These are phyloP conservation scores for Cathartes aura DNA, from an alignment of 2,113 vertebrate species.

Conservation along the genomic window DNA sequence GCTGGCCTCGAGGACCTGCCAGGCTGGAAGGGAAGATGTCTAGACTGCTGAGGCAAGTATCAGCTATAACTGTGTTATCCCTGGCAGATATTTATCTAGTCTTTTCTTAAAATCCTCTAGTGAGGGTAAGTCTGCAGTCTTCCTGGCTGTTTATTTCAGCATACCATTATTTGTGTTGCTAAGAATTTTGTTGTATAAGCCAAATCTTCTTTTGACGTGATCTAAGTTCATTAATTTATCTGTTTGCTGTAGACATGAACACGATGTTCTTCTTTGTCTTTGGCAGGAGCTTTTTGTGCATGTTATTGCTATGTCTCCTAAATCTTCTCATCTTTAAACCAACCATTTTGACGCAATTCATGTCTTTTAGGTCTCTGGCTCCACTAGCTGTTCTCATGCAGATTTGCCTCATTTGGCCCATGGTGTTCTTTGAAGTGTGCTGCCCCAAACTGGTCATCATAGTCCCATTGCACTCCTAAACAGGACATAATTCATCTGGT, in stretches of 20 bases:
- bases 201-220: not conserved
- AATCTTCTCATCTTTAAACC: not conserved
- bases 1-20: not conserved
- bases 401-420: not conserved
- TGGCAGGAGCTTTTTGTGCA: not conserved
- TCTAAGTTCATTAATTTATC: not conserved
- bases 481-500: not conserved
- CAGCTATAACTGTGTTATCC: not conserved
- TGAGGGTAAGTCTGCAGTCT: not conserved
- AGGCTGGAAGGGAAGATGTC: not conserved
- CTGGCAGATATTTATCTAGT: not conserved
- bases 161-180: not conserved
- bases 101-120: not conserved
- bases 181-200: not conserved
- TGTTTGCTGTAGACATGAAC: not conserved
- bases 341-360: not conserved
- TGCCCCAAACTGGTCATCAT: accelerated
- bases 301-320: not conserved
- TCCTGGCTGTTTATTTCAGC: not conserved
- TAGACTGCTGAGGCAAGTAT: not conserved
- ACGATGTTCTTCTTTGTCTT: not conserved
- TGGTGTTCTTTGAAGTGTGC: not conserved
- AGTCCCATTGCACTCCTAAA: not conserved
- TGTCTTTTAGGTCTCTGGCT: not conserved
- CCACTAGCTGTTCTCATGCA: not conserved